These are phyloP conservation scores for Apamea crenata DNA, from an alignment of 2,888 invertebrate species.

Conservation along the genomic window DNA sequence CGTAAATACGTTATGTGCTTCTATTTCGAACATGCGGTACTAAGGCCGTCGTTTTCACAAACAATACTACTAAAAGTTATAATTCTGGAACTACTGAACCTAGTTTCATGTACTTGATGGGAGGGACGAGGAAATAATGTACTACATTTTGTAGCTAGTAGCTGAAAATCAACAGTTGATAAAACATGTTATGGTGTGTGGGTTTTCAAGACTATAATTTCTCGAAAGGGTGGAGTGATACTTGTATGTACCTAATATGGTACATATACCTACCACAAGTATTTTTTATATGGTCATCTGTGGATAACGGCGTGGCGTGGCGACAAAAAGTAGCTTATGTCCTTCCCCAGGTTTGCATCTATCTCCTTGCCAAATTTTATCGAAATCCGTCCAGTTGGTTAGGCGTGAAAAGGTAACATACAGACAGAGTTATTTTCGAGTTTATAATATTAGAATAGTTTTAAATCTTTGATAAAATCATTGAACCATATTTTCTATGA, in stretches of 20 bases:
- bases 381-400: no score
- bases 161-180: slow-evolving; percentile 1
- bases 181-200: background rate
- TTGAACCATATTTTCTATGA: background rate
- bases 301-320: no score
- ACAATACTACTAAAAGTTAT: slow-evolving; percentile 53
- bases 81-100: slow-evolving; percentile 53
- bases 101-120: slow-evolving; percentile 51
- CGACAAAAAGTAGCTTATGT: no score
- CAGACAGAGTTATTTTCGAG: no score
- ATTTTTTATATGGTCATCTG: no score
- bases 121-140: slow-evolving; percentile 38
- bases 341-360: no score
- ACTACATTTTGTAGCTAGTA: slow-evolving; percentile 9
- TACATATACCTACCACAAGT: background rate
- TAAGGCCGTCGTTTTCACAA: slow-evolving; percentile 50
- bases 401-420: no score
- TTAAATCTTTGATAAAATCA: background rate
- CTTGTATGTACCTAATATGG: background rate
- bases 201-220: background rate
- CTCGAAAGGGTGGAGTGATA: background rate
- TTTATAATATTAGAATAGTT: no score
- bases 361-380: no score
- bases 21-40: slow-evolving; percentile 47
- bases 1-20: slow-evolving; percentile 41